A percentile compares a stretch with the other conserved stretches of the same genome.
These are phyloP conservation scores for Alauda arvensis DNA, from an alignment of 2,797 vertebrate genomes.

Conservation along the genomic window DNA sequence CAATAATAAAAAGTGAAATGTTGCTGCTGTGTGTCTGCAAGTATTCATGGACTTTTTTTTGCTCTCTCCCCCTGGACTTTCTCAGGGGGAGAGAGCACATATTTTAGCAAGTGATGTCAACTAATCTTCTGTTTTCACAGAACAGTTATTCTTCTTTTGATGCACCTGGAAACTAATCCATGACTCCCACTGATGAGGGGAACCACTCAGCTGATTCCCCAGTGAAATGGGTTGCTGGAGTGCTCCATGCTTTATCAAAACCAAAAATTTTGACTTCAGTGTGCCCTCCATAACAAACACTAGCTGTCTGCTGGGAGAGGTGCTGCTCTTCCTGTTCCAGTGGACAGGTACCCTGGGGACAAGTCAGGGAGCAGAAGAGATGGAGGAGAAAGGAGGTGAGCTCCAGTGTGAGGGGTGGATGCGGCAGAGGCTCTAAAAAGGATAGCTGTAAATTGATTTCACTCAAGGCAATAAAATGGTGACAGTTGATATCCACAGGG, in stretches of 20 bases:
- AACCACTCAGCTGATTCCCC: not conserved
- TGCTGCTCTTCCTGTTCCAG: not conserved
- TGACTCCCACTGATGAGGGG: not conserved
- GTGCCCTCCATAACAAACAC: not conserved
- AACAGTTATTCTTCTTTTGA: not conserved
- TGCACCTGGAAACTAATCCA: not conserved
- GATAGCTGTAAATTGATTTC: not conserved
- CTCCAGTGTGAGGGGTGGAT: not conserved
- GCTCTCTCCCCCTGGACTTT: too few species aligned
- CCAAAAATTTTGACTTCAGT: not conserved
- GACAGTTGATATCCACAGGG: not conserved
- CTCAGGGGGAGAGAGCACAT: not conserved
- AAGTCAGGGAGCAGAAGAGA: not conserved
- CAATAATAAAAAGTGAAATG: conserved; percentile 40
- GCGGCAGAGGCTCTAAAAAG: not conserved
- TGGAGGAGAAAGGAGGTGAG: not conserved
- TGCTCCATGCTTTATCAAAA: not conserved
- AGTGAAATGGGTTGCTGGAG: not conserved
- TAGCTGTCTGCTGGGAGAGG: not conserved
- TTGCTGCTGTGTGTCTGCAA: not conserved
- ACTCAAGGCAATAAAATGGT: not conserved
- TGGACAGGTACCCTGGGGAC: not conserved
- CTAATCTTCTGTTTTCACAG: not conserved
- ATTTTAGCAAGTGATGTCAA: not conserved
- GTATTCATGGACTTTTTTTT: not conserved